Base-by-base conservation (phyloP, 1,140 invertebrate genomes). In the Drosophila athabasca region DNA sequence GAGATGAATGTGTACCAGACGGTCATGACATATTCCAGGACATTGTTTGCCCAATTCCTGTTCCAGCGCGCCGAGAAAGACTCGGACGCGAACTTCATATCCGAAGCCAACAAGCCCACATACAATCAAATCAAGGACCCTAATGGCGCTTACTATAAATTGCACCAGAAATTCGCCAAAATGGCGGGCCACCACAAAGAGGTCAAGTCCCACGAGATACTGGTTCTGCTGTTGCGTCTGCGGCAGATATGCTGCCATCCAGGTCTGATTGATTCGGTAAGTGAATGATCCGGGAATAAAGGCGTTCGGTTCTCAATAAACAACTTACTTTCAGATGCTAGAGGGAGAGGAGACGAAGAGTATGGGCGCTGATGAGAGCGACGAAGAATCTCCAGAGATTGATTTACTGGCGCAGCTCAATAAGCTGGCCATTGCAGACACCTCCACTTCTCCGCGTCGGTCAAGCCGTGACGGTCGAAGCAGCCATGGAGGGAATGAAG, bases 171-270 rank as follows among this genome's bases (percentile, higher is more conserved):
- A 77, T 93, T 95, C 87, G 83, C 94, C n/a, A 92, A 92, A 13
- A 69, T 95, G 57, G 92, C 94, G 70, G 93, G 93, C 79, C 92
- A 93, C 46, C 92, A 92, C 0, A 93, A 93, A 57, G 93, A 94
- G 52, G 93, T 96, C 0, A 95, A 95, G 79, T 92, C 94, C 4
- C 94, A 95, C 89, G 94, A 96, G 85, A 96, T 98, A 84, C 92
- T 98, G 59, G 95, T 97, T 0, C 92, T 98, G 1, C 84, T 98
- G 11, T 90, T 98, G n/a, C 93, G 97, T 17, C 91, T 98, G 51
- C 93, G 97, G 6, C 98, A 98, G 90, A 95, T 97, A 53, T 98
- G 97, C 91, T 96, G 96, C 85, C 97, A 98, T 93, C 95, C 97
- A 0, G 95, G 94, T 8, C 93, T 99, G 0, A 96, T 98, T 46